Percentiles rank a stretch among this genome's conserved stretches.
Conservation (phyloP, 2,888 invertebrate genomes). For the Eristalis arbustorum region DNA sequence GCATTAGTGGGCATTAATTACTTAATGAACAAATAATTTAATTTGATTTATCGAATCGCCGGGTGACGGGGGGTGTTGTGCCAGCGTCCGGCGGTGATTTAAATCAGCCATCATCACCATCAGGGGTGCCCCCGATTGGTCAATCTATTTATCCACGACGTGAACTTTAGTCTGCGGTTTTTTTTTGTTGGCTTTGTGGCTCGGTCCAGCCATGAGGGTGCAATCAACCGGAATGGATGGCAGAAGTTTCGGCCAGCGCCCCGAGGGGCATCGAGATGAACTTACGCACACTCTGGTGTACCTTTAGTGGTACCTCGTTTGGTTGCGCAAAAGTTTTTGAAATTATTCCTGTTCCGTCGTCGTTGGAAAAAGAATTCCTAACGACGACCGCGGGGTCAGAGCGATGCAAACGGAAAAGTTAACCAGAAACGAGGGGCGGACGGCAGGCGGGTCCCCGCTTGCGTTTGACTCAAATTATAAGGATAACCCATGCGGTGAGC, state of each 20-base stretch:
- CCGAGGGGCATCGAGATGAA: constrained; percentile 45
- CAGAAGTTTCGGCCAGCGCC: constrained; percentile 42
- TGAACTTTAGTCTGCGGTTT: constrained; percentile 34
- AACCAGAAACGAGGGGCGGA: neutral
- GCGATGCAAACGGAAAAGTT: constrained; percentile 40
- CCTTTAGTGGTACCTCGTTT: constrained; percentile 9
- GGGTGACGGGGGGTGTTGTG: neutral
- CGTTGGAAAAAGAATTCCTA: constrained; percentile 59
- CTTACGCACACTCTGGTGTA: constrained; percentile 47
- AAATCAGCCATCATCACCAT: constrained; percentile 56
- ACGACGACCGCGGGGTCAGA: constrained; percentile 45
- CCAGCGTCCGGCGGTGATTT: constrained; percentile 23
- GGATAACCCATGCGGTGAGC: constrained; percentile 61
- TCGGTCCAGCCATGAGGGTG: constrained; percentile 44
- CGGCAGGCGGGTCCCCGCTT: constrained; percentile 15
- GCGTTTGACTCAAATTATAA: constrained; percentile 66
- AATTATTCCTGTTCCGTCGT: constrained; percentile 58
- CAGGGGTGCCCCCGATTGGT: constrained; percentile 52
- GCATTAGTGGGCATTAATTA: constrained; percentile 69
- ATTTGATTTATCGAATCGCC: constrained; percentile 64
- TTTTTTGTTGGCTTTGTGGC: constrained; percentile 4
- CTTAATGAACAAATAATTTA: constrained; percentile 71
- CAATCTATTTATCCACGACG: constrained; percentile 43
- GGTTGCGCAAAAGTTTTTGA: constrained; percentile 32
- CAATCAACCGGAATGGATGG: constrained; percentile 61